A percentile compares a stretch with the other conserved stretches of the same genome.
Evolutionary conservation across 2,113 vertebrate genomes (phyloP).

Genomic region (Anhinga rufa): DNA sequence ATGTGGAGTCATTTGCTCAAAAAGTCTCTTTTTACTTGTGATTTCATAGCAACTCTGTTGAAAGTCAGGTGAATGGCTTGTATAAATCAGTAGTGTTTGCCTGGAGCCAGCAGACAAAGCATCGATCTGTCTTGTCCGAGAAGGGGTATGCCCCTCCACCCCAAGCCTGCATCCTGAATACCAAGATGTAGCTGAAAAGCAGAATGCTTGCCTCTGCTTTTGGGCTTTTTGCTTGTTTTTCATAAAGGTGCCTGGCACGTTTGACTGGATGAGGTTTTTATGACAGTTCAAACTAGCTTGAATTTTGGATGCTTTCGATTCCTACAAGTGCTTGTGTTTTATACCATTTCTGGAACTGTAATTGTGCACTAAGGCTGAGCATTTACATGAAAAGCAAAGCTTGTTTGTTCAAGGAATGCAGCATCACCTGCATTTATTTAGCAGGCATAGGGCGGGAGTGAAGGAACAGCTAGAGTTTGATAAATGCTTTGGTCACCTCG

Average conservation of each 20-base stretch:
- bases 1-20: not conserved
- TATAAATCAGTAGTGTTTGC: too few species aligned
- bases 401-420: not conserved
- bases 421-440: not conserved
- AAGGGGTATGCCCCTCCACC: not conserved
- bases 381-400: not conserved
- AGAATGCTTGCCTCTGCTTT: not conserved
- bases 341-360: not conserved
- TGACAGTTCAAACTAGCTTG: not conserved
- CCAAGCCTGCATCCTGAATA: not conserved
- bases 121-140: not conserved
- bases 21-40: not conserved
- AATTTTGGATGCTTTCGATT: not conserved
- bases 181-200: fast-evolving
- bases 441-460: not conserved
- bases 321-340: not conserved
- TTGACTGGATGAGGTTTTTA: not conserved
- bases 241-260: not conserved
- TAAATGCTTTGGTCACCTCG: not conserved
- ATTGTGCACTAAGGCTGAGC: not conserved
- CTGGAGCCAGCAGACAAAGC: not conserved
- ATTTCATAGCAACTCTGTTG: not conserved
- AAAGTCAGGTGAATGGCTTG: not conserved
- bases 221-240: not conserved
- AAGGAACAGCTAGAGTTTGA: not conserved